Conservation (phyloP, 1,140 invertebrate species). For the Dinothrombium tinctorium region DNA sequence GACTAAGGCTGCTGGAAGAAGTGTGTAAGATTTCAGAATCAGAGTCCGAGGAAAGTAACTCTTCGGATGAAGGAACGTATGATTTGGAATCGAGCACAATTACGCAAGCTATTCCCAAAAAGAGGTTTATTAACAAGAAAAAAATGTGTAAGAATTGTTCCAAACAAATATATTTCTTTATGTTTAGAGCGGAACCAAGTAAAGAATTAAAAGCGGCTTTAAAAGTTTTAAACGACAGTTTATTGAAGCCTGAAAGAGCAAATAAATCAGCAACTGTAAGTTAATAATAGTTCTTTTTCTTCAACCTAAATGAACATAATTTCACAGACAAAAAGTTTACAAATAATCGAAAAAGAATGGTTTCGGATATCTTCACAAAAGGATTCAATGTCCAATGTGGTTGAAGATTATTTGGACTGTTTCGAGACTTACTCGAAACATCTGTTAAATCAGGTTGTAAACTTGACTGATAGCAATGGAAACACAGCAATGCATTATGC, state of each 20-base stretch:
- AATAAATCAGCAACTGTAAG: constrained; percentile 10
- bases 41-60: neutral
- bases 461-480: constrained; percentile 59
- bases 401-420: constrained; percentile 60
- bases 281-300: neutral
- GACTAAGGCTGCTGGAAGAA: constrained; percentile 1
- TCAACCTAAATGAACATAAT: neutral
- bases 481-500: constrained; percentile 89
- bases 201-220: constrained; percentile 49
- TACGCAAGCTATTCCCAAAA: neutral
- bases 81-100: neutral
- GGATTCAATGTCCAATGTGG: constrained; percentile 41
- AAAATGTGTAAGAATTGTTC: neutral
- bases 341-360: constrained; percentile 60
- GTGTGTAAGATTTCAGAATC: constrained; percentile 3
- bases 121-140: too few relatives aligned
- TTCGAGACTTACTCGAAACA: constrained; percentile 51
- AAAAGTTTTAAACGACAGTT: constrained; percentile 50
- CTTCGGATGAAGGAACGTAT: neutral
- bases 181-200: constrained; percentile 32
- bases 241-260: constrained; percentile 29
- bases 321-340: constrained; percentile 20
- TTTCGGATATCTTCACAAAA: constrained; percentile 52
- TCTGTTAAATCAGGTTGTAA: constrained; percentile 52
- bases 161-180: constrained; percentile 17